Base-by-base conservation (phyloP, 2,113 vertebrate genomes). In the Cyanistes caeruleus region DNA sequence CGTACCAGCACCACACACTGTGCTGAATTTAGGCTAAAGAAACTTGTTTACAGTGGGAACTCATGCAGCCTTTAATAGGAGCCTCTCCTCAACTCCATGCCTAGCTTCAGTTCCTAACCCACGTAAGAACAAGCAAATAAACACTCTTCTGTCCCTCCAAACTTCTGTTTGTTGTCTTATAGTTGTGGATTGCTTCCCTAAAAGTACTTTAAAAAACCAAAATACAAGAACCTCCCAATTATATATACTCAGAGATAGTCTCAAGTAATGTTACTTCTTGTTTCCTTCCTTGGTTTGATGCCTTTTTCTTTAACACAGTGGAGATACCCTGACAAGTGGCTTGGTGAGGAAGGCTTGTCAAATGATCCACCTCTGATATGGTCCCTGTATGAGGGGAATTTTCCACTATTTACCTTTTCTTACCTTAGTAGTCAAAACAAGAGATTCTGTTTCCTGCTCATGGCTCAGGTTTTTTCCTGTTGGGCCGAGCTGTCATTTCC, bases 391-490 rank as follows among this genome's bases (percentile, higher is more conserved):
- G n/a, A 81, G 31, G 76, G 95, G 91, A 97, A 96, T 68, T 98
- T 98, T 98, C 98, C 98, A 96, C 53, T 62, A 46, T 93, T 97
- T 97, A 72, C 94, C 94, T 96, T 92, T 73, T 78, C 35, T 96
- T 95, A 97, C 87, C 75, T 97, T 95, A 94, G 79, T 91, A 92
- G 79, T 53, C 31, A 97, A 95, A 97, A 97, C 95, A 95, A 90
- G 84, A 87, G 68, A 63, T 87, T 93, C 89, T 96, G 87, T 97
- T 98, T 97, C 97, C 97, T 97, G 93, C 82, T 79, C 51, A 51
- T 22, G 62, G 77, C 92, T 89, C 94, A 95, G 87, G 76, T 96
- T 98, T 96, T 97, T 98, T 97, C 97, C 96, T 95, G 84, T 96
- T 91, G 58, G 68, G 60, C 93, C 31, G 90, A 70, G 53, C 48